These are phyloP conservation scores for Myotis pilosus DNA, from an alignment of 2,797 vertebrate genomes.

Conservation along the genomic window DNA sequence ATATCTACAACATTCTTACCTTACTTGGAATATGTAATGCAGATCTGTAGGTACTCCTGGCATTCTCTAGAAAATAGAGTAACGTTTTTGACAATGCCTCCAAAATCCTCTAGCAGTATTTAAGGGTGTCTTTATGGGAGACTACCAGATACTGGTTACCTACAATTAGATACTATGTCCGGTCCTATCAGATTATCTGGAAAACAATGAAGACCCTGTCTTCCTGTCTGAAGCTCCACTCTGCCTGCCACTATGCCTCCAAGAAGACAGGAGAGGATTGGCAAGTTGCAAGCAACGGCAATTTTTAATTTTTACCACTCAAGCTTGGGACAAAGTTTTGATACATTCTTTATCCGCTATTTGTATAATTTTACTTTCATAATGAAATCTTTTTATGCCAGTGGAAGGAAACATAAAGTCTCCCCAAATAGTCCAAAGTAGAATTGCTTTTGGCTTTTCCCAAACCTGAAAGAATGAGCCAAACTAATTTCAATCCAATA, in stretches of 20 bases:
- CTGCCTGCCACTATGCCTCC: background rate
- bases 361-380: slow-evolving; percentile 65
- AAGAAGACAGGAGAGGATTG: background rate
- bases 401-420: slow-evolving; percentile 48
- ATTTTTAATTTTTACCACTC: background rate
- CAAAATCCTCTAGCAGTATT: background rate
- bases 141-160: background rate
- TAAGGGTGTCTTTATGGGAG: background rate
- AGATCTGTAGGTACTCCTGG: background rate
- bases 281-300: background rate
- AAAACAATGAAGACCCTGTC: background rate
- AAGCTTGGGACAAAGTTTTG: background rate
- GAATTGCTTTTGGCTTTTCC: slow-evolving; percentile 72
- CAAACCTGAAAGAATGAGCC: slow-evolving; percentile 63
- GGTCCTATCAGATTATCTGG: background rate
- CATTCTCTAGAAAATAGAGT: background rate
- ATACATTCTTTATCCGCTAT: slow-evolving; percentile 48
- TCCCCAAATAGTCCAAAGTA: slow-evolving; percentile 65
- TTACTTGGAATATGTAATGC: background rate
- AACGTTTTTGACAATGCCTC: background rate
- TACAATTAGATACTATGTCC: background rate
- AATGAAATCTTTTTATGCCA: slow-evolving; percentile 65
- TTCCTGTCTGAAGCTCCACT: background rate
- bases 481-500: slow-evolving; percentile 74
- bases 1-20: background rate